phyloP scores from a whole-genome alignment of 2,113 vertebrate genomes.

The Nicator chloris region DNA sequence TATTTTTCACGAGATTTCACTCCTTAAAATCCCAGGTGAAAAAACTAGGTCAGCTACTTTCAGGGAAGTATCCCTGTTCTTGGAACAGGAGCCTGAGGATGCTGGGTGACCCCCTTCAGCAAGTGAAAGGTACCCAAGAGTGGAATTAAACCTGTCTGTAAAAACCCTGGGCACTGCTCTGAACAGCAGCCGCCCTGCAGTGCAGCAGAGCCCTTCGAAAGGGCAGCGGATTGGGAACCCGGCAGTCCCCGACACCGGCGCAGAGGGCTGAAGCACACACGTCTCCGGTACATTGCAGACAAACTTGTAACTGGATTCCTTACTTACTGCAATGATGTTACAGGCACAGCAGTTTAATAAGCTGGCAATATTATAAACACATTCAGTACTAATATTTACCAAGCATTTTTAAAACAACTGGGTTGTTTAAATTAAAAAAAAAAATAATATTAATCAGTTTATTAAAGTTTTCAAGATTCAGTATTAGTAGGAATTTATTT shows the following conservation, averaged over 20 bases:
- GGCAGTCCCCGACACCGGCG: background rate
- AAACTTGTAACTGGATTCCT: background rate
- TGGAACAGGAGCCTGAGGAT: background rate
- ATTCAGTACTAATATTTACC: background rate
- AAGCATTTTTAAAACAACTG: background rate
- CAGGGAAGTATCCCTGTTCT: background rate
- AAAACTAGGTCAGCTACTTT: background rate
- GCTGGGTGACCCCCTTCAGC: background rate
- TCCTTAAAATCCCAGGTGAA: background rate
- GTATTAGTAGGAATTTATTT: background rate
- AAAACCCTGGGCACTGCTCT: background rate
- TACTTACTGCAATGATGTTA: background rate
- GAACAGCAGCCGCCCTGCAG: background rate
- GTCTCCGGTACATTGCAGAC: background rate
- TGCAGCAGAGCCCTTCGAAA: background rate
- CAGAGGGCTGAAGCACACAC: background rate
- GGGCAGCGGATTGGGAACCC: accelerated
- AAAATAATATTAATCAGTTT: background rate
- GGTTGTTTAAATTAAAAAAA: background rate
- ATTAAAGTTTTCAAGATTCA: background rate
- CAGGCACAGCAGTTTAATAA: background rate
- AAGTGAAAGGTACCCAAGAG: background rate
- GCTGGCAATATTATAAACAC: background rate
- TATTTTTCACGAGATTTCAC: background rate
- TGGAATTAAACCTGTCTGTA: background rate